Base-by-base conservation (phyloP, 1,140 invertebrate genomes). In the Stegodyphus mimosarum region DNA sequence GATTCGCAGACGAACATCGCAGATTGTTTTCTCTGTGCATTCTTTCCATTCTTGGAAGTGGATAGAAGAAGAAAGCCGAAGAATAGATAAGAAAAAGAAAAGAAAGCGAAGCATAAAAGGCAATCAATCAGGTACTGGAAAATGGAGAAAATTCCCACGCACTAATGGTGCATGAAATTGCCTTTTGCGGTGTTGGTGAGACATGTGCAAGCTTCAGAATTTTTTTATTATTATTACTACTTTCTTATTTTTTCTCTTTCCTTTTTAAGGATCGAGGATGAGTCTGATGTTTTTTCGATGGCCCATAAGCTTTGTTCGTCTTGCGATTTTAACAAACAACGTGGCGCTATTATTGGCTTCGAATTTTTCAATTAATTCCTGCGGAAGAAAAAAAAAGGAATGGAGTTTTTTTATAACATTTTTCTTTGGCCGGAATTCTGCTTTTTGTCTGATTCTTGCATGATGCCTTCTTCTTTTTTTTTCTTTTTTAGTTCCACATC, bases 131-230 rank as follows among this genome's bases (percentile, higher is more conserved):
- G 80, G 67, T 74, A 73, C 80, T 74, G 60, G 80, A 83, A 83
- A 83, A 83, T 83, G 80, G 71, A 73, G 80, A 83, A 33, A 83
- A 83, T 83, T 83, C 80, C 80, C 80, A 83, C 80, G 71, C 80
- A 66, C 71, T 83, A 83, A 83, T 83, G 80, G 80, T 63, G 80
- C 80, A 83, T 83, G 80, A 83, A 83, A 83, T 83, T 83, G 80
- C 80, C 71, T 81, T 74, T 67, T 83, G 80, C 71, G 80, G 80
- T 83, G 80, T 83, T 83, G 80, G 80, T 66, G 13, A 67, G 49
- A 83, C 80, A 83, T 74, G 80, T 74, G 55, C 13, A 48, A 17
- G 52, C 48, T n/a, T 64, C 53, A 7, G 66, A 66, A 66, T 73
- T 69, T 79, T 71, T 72, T 81, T 50, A 17, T 72, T 63, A 10